A percentile compares a stretch with the other conserved stretches of the same genome.
These are phyloP conservation scores for Epirrhoe alternata DNA, from an alignment of 2,888 invertebrate species.

Conservation along the genomic window DNA sequence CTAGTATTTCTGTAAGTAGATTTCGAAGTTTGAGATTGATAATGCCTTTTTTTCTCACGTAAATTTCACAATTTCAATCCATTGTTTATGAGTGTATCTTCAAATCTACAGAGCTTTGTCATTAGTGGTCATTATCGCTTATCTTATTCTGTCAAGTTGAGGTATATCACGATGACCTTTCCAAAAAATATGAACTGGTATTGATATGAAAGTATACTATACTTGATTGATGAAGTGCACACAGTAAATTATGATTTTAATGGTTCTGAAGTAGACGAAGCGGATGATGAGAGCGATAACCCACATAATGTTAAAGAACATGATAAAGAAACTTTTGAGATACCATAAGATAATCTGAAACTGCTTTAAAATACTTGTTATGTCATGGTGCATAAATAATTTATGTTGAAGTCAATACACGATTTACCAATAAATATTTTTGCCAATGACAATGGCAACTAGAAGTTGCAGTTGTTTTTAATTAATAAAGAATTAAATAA, in stretches of 20 bases:
- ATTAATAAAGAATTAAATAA: too few species aligned
- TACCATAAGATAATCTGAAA: neutral
- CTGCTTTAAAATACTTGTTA: neutral
- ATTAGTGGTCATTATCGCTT: slow-evolving; percentile 35
- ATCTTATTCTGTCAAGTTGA: slow-evolving; percentile 38
- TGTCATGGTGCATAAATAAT: neutral
- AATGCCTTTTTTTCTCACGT: slow-evolving; percentile 8
- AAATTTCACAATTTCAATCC: slow-evolving; percentile 13
- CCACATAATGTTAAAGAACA: slow-evolving; percentile 13
- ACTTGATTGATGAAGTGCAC: slow-evolving; percentile 30
- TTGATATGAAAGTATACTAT: slow-evolving; percentile 31
- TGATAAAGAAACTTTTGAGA: slow-evolving; percentile 16
- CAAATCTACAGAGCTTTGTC: slow-evolving; percentile 25
- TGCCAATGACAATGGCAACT: neutral
- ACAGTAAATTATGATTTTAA: slow-evolving; percentile 33
- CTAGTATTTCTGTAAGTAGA: neutral
- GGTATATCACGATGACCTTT: slow-evolving; percentile 44
- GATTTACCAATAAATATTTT: neutral
- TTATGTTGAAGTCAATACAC: too few species aligned
- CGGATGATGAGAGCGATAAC: slow-evolving; percentile 18
- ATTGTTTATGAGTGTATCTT: slow-evolving; percentile 24
- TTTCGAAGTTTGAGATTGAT: neutral
- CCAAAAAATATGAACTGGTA: slow-evolving; percentile 30
- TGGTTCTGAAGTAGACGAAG: slow-evolving; percentile 25
- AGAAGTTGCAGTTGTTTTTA: too few species aligned